Conservation (phyloP, 2,797 vertebrate genomes). For the Amazona ochrocephala region DNA sequence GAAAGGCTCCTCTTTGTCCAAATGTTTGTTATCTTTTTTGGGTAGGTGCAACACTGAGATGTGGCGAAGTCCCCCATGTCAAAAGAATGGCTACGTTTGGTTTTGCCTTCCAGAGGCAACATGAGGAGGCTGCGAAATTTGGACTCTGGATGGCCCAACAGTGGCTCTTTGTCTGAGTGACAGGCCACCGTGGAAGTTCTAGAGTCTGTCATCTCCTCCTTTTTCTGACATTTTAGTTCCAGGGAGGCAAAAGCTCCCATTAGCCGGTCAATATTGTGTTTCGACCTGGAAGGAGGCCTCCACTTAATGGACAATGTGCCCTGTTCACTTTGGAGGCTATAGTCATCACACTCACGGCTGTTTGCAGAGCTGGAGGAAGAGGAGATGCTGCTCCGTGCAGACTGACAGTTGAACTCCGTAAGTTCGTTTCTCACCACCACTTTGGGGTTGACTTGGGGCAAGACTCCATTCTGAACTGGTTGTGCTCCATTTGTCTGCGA, state of each 20-base stretch:
- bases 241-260: constrained; percentile 93
- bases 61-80: constrained; percentile 94
- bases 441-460: constrained; percentile 87
- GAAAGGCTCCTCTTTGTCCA: constrained; percentile 99
- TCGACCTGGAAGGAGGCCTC: constrained; percentile 84
- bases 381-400: constrained; percentile 87
- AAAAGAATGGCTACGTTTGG: constrained; percentile 96
- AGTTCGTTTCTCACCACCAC: constrained; percentile 90
- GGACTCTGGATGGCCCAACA: constrained; percentile 89
- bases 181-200: constrained; percentile 81
- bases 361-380: constrained; percentile 91
- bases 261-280: constrained; percentile 88
- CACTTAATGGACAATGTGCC: constrained; percentile 88
- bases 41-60: constrained; percentile 86
- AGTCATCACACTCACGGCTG: constrained; percentile 81
- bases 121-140: constrained; percentile 89
- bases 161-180: constrained; percentile 91
- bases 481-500: constrained; percentile 92
- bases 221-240: constrained; percentile 89
- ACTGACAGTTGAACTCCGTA: constrained; percentile 87
- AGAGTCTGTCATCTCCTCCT: constrained; percentile 84
- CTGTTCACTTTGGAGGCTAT: constrained; percentile 84
- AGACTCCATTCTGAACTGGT: constrained; percentile 81
- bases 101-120: constrained; percentile 89
- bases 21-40: constrained; percentile 93